A percentile compares a stretch with the other conserved stretches of the same genome.
Conservation (phyloP, 2,797 vertebrate species). For the Crax fasciolata region DNA sequence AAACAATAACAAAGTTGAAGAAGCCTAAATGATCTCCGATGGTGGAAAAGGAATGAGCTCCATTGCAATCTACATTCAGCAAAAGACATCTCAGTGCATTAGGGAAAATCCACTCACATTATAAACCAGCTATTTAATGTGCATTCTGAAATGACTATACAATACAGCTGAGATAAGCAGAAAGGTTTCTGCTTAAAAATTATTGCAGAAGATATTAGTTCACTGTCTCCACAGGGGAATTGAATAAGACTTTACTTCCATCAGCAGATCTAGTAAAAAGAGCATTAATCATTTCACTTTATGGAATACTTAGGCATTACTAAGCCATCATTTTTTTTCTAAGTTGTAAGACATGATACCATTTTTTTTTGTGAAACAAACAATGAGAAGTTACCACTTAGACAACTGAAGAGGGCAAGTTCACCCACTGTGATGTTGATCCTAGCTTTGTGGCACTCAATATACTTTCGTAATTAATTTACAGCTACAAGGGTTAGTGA, state of each 20-base stretch:
- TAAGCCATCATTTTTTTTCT: conserved; percentile 9
- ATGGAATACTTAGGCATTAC: conserved; percentile 34
- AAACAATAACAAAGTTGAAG: not conserved
- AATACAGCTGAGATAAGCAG: conserved; percentile 69
- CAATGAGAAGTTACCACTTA: conserved; percentile 18
- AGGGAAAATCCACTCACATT: conserved; percentile 37
- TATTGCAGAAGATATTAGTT: conserved; percentile 50
- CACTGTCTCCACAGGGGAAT: conserved; percentile 26
- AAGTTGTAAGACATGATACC: conserved; percentile 18
- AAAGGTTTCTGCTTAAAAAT: conserved; percentile 71
- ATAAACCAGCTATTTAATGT: conserved; percentile 55
- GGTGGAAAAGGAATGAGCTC: not conserved
- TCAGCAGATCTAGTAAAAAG: conserved; percentile 68
- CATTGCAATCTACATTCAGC: not conserved
- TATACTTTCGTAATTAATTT: conserved; percentile 43
- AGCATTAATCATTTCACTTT: conserved; percentile 71
- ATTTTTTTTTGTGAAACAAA: conserved; percentile 44
- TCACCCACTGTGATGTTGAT: conserved; percentile 8
- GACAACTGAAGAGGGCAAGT: conserved; percentile 1
- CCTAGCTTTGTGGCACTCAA: not conserved
- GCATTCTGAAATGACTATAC: conserved; percentile 46
- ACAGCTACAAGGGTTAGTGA: conserved; percentile 9
- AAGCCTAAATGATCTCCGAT: not conserved
- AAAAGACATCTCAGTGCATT: conserved; percentile 43
- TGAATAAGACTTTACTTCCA: conserved; percentile 70